These are phyloP conservation scores for Pollenia labialis DNA, from an alignment of 2,888 invertebrate species.

Conservation along the genomic window DNA sequence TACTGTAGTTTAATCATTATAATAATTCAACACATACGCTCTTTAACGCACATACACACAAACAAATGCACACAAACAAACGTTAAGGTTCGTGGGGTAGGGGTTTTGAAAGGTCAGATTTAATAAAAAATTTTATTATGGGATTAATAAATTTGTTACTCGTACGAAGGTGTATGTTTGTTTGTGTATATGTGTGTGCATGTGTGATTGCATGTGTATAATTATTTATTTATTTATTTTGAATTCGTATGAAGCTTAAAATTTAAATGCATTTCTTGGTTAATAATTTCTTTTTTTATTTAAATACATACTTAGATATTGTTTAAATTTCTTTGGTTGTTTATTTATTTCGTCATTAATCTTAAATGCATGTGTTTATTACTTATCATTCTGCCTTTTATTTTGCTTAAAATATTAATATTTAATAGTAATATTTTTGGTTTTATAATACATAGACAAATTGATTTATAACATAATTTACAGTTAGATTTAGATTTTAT, in stretches of 20 bases:
- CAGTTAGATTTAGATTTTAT: constrained; percentile 31
- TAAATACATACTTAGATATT: constrained; percentile 35
- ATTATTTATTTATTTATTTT: constrained; percentile 48
- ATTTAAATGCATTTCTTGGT: constrained; percentile 52
- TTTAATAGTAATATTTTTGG: constrained; percentile 10
- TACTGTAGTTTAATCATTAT: constrained; percentile 38
- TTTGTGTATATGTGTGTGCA: constrained; percentile 38
- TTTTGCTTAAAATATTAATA: constrained; percentile 5
- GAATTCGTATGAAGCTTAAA: constrained; percentile 73
- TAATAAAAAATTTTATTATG: constrained; percentile 15
- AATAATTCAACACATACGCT: constrained; percentile 8
- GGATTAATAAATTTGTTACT: neutral
- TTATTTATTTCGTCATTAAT: constrained; percentile 23
- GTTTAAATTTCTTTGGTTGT: neutral
- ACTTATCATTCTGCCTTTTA: neutral
- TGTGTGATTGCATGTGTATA: constrained; percentile 16
- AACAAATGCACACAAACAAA: constrained; percentile 27
- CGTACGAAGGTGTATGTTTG: no score
- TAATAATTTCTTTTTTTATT: constrained; percentile 9
- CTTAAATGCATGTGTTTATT: constrained; percentile 50
- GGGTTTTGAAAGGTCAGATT: constrained; percentile 13
- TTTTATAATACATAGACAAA: constrained; percentile 56
- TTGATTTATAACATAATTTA: constrained; percentile 52
- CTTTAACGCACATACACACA: neutral
- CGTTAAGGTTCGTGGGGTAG: neutral